phyloP scores from a whole-genome alignment of 2,113 vertebrate genomes.

The Bubo scandiacus region DNA sequence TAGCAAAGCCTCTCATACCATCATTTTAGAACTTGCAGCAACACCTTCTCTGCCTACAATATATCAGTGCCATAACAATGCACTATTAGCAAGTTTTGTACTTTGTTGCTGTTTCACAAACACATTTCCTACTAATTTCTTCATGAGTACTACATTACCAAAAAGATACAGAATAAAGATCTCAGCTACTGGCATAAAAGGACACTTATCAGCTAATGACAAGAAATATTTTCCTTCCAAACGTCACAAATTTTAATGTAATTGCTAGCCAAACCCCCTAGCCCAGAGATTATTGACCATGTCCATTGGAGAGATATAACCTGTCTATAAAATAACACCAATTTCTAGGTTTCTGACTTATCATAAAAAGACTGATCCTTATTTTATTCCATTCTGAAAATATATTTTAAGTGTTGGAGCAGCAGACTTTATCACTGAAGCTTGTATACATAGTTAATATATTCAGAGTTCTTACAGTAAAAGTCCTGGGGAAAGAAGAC shows the following conservation, averaged over 20 bases:
- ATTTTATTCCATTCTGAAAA: neutral
- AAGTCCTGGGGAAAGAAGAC: neutral
- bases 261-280: rapidly evolving
- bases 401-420: neutral
- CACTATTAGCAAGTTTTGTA: neutral
- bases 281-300: neutral
- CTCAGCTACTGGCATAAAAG: neutral
- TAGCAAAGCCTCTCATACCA: neutral
- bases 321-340: neutral
- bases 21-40: neutral
- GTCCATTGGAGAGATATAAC: neutral
- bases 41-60: neutral
- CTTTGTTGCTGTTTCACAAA: neutral
- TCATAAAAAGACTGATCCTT: neutral
- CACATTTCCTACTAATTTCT: neutral
- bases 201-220: neutral
- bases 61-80: neutral
- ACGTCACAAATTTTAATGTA: neutral
- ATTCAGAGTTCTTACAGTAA: neutral
- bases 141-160: neutral
- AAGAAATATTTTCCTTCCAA: neutral
- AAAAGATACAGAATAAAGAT: neutral
- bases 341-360: neutral
- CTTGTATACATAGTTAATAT: neutral
- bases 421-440: neutral